Conservation (phyloP, 2,888 invertebrate species). For the Tenthredo scrophulariae region DNA sequence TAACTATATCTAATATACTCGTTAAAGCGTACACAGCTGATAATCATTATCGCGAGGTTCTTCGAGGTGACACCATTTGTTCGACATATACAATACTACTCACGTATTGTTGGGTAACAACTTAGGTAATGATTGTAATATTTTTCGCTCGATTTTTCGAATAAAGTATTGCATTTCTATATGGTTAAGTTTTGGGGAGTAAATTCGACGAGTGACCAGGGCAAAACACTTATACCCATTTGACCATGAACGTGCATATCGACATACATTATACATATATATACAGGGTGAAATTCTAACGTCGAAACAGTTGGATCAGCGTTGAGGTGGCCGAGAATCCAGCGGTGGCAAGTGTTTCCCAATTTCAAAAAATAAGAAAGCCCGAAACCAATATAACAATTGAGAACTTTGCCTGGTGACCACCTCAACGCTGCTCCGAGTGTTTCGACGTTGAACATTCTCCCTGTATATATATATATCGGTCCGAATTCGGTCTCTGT, state of each 20-base stretch:
- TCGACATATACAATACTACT: neutral
- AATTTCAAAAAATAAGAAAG: too few species aligned
- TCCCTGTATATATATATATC: neutral
- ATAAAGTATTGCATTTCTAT: neutral
- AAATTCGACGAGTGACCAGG: conserved; percentile 6
- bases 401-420: too few species aligned
- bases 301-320: too few species aligned
- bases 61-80: neutral
- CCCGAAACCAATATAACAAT: too few species aligned
- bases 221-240: conserved; percentile 22
- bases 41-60: neutral
- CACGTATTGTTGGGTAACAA: neutral
- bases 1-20: neutral
- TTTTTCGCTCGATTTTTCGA: neutral
- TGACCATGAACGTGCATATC: neutral
- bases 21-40: neutral
- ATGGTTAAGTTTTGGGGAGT: neutral
- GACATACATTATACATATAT: too few species aligned
- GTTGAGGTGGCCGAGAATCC: too few species aligned
- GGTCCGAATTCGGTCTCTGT: conserved; percentile 18
- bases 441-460: too few species aligned
- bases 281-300: too few species aligned
- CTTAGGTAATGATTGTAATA: neutral
- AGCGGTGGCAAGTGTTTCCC: too few species aligned
- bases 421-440: too few species aligned